phyloP scores from a whole-genome alignment of 1,140 invertebrate genomes.

The Tenebrio molitor region DNA sequence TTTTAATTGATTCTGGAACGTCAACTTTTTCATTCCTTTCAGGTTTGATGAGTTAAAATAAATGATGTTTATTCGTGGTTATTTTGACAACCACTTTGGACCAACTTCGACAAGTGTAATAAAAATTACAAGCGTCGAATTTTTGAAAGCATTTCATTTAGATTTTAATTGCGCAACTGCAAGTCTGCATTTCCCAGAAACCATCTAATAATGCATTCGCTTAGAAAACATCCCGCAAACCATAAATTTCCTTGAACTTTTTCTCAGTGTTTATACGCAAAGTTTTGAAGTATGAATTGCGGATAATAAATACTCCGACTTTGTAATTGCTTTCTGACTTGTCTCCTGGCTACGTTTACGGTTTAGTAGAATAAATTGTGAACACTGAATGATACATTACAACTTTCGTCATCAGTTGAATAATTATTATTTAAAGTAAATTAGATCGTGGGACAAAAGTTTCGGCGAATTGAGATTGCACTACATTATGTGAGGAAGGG shows the following conservation, averaged over 20 bases:
- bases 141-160: conserved; percentile 5
- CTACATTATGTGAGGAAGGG: conserved; percentile 1
- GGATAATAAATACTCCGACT: conserved; percentile 32
- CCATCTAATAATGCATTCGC: conserved; percentile 15
- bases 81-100: too few relatives aligned
- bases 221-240: conserved; percentile 19
- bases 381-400: too few relatives aligned
- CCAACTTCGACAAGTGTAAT: too few relatives aligned
- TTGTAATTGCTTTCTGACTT: conserved; percentile 28
- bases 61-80: too few relatives aligned
- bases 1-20: too few relatives aligned
- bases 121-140: too few relatives aligned
- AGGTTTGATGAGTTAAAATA: too few relatives aligned
- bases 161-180: not conserved
- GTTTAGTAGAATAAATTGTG: not conserved
- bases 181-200: conserved; percentile 1
- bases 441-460: not conserved
- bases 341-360: not conserved
- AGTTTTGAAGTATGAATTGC: conserved; percentile 31
- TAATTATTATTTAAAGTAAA: conserved; percentile 10
- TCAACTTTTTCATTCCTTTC: too few relatives aligned
- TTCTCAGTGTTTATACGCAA: conserved; percentile 34
- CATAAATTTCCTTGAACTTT: conserved; percentile 30
- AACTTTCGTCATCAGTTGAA: too few relatives aligned
- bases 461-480: conserved; percentile 6